Evolutionary conservation across 2,888 invertebrate species (phyloP), one percentile per base, ranked within the genome.

Genomic region (Synanthedon formicaeformis): DNA sequence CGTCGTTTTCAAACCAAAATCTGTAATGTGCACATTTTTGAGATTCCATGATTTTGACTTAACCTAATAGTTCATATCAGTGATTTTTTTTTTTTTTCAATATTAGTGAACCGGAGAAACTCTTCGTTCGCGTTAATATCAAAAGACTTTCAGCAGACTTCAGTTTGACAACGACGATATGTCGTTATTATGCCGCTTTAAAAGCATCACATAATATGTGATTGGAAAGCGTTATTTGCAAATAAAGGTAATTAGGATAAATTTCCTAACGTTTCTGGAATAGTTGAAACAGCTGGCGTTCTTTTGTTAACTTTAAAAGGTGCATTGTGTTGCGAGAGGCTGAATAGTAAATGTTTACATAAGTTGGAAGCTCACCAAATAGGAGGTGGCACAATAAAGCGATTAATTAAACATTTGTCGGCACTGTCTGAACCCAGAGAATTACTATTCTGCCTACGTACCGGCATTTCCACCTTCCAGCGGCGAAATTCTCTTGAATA

Each of bases 321-420:
- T 45, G 45, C 45, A n/a, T 14, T 13, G n/a, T n/a, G 14, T 45
- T 45, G 52, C 34, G 51, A 55, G 50, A 54, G 52, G 56, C 53
- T 45, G 45, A 45, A 45, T 45, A 45, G 45, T 13, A 14, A 45
- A 45, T 34, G 34, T 45, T 45, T 45, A 45, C 45, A 14, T 45
- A 45, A 45, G 45, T 34, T 34, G 34, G 14, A 55, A 57, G 55
- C 55, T 54, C 50, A 53, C 60, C 57, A 57, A 60, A 58, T 57
- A 57, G 55, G 57, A 52, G 16, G 40, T 51, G 51, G 52, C 55
- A 61, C 62, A 61, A 61, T 62, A 61, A 57, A 60, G 59, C 62
- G 59, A 59, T 62, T 62, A 62, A 62, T 62, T 62, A 62, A 60
- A 62, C 60, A 61, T 62, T 61, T 61, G 60, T 61, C 60, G 56